Base-by-base conservation (phyloP, 2,888 invertebrate genomes). In the Trileptium ribeirensis region DNA sequence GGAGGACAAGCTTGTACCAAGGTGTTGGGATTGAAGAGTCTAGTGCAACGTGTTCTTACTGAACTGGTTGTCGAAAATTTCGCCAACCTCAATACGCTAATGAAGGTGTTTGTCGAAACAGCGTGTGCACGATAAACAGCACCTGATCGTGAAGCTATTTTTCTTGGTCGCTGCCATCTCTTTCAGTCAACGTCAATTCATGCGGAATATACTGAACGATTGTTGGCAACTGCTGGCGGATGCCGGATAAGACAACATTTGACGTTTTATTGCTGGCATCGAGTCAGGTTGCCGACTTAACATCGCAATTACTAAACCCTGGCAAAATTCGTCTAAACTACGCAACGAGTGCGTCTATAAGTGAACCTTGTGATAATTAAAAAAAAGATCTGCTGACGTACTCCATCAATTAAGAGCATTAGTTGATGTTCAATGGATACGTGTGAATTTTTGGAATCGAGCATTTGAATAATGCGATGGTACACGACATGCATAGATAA, bases 391-490 rank as follows among this genome's bases (percentile, higher is more conserved):
- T 90, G 93, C 94, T 0, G 96, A 96, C 84, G 94, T 94, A 0
- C 93, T 97, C 83, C 92, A 95, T 79, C 92, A 94, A 78, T 93
- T 95, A 86, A 90, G 97, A 1, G 93, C 94, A 83, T 91, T 97
- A 1, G 96, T 96, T 88, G 97, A 98, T 89, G 97, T 97, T 96
- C 96, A 0, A 95, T 95, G 0, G 96, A 97, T 88, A 94, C 95
- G 0, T 93, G 94, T 0, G 94, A 95, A 89, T 97, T 97, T 86
- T 94, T 97, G 67, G 93, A 94, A 87, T 94, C 95, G n/a, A 34
- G 36, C n/a, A 38, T 36, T 8, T n/a, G 38, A 36, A 34, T 38
- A 3, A 77, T 77, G 77, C 77, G 37, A n/a, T 3, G 36, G 8
- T 77, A 77, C 37, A 77, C 77, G 8, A 38, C 37, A 33, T 90